A percentile compares a stretch with the other conserved stretches of the same genome.
phyloP scores from a whole-genome alignment of 2,113 vertebrate genomes.

The Platysteira castanea region DNA sequence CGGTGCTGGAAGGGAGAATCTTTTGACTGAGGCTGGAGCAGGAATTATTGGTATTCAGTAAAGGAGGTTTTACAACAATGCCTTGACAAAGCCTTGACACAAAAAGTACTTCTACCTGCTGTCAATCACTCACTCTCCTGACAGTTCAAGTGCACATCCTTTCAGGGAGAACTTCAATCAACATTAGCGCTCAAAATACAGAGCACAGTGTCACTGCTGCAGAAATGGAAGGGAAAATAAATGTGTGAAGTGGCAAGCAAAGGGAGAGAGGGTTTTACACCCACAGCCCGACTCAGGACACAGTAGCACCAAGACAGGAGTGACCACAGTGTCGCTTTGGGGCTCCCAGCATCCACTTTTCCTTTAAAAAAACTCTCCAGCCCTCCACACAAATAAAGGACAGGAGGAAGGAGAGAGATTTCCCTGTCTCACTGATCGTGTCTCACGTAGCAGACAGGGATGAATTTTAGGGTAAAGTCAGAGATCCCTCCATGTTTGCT shows the following conservation, averaged over 20 bases:
- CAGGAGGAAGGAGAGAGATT: not conserved
- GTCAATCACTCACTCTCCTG: slow-evolving; percentile 69
- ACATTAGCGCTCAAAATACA: slow-evolving; percentile 57
- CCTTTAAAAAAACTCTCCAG: not conserved
- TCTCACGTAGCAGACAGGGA: not conserved
- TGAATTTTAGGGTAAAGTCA: not conserved
- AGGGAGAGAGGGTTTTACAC: not conserved
- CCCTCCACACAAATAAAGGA: not conserved
- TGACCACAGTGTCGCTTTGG: accelerated
- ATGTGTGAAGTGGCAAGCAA: slow-evolving; percentile 11
- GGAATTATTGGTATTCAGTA: slow-evolving; percentile 56
- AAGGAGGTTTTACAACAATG: slow-evolving; percentile 45
- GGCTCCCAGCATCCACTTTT: not conserved
- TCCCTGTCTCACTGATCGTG: accelerated
- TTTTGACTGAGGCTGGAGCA: slow-evolving; percentile 22
- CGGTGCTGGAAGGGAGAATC: not conserved
- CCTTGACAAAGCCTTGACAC: slow-evolving; percentile 78
- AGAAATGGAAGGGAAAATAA: slow-evolving; percentile 31
- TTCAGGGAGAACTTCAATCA: slow-evolving; percentile 71
- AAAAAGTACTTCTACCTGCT: slow-evolving; percentile 55
- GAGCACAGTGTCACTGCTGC: slow-evolving; percentile 45
- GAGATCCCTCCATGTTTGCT: not conserved
- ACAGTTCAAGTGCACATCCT: slow-evolving; percentile 73
- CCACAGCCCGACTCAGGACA: not conserved
- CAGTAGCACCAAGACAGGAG: not conserved